Evolutionary conservation across 2,797 vertebrate species (phyloP).

Genomic region (Leptodactylus fallax): DNA sequence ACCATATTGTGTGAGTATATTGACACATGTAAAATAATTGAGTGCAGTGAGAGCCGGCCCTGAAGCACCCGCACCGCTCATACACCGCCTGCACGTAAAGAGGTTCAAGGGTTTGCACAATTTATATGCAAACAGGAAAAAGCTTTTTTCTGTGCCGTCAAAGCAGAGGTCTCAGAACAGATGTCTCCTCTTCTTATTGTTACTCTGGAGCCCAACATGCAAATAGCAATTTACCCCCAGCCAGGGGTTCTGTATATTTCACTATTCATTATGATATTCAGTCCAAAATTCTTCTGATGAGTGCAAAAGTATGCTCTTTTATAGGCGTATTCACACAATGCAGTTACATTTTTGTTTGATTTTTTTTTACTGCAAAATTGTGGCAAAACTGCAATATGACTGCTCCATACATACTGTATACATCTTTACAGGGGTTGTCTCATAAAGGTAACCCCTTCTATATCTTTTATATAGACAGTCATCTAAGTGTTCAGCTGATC

Average conservation of each 20-base stretch:
- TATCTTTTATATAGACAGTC: no score
- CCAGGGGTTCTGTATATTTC: neutral
- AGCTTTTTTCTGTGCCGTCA: neutral
- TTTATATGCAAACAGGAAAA: constrained; percentile 48
- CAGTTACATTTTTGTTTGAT: no score
- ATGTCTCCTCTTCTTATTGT: neutral
- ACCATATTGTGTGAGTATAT: constrained; percentile 30
- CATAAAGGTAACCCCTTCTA: no score
- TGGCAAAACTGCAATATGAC: no score
- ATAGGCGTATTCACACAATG: no score
- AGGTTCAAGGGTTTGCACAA: constrained; percentile 40
- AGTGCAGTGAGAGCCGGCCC: neutral
- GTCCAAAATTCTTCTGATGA: neutral
- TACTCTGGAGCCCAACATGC: neutral
- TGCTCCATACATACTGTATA: no score
- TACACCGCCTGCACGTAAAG: neutral
- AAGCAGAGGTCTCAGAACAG: constrained; percentile 27
- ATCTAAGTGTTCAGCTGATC: no score
- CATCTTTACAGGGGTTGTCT: no score
- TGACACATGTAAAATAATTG: constrained; percentile 14
- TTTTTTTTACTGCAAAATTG: no score
- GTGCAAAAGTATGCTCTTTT: no score
- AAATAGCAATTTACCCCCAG: neutral
- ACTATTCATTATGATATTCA: neutral
- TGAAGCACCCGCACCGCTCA: neutral